Evolutionary conservation across 2,113 vertebrate genomes (phyloP).

Genomic region (Anolis carolinensis): DNA sequence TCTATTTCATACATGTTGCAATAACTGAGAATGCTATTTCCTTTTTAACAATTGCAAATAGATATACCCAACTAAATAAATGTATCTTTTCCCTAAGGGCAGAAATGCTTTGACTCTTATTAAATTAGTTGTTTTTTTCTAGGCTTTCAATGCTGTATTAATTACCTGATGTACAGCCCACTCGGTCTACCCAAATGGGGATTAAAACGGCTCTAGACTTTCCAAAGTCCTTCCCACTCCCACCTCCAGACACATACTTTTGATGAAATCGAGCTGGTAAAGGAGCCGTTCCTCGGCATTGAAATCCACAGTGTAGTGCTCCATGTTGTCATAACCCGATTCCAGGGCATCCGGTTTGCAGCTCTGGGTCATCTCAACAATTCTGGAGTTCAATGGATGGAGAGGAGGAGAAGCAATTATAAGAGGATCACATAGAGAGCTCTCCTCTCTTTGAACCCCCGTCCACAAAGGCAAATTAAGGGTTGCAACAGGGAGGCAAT

Average conservation of each 20-base stretch:
- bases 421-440: neutral
- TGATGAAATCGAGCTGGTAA: conserved; percentile 74
- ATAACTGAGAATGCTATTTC: no score
- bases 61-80: no score
- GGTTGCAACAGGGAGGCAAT: no score
- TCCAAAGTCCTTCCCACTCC: neutral
- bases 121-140: no score
- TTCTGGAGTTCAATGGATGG: conserved; percentile 51
- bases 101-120: no score
- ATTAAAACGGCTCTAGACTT: neutral
- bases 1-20: no score
- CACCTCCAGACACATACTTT: conserved; percentile 40
- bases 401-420: neutral
- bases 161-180: no score
- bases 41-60: no score
- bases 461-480: neutral
- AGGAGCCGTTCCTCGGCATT: conserved; percentile 73
- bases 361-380: conserved; percentile 56
- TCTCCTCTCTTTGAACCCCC: neutral
- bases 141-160: no score
- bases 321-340: conserved; percentile 71
- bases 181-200: no score
- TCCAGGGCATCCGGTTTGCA: conserved; percentile 63
- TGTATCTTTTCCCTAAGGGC: no score
- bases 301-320: conserved; percentile 73